Conservation (phyloP, 2,888 invertebrate genomes). For the Halocaridina rubra region DNA sequence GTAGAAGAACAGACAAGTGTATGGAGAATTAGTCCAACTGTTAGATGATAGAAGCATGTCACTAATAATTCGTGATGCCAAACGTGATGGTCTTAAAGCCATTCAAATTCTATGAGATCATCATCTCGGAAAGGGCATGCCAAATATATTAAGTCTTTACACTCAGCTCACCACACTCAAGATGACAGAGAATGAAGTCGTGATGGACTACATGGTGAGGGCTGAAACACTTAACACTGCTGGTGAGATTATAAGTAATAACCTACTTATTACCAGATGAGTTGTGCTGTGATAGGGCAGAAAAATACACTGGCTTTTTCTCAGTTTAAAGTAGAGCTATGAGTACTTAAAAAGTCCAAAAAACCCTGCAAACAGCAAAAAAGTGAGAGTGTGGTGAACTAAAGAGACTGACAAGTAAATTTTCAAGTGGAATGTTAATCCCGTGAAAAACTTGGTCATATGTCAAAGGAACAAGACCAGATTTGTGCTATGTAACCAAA, state of each 20-base stretch:
- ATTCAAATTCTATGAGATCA: too few relatives aligned
- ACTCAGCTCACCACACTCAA: too few relatives aligned
- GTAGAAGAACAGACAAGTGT: too few relatives aligned
- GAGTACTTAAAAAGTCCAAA: neutral
- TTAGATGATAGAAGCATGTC: too few relatives aligned
- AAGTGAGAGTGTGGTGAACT: neutral
- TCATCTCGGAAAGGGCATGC: too few relatives aligned
- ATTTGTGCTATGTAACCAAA: slow-evolving; percentile 10
- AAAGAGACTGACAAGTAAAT: neutral
- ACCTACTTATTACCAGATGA: neutral
- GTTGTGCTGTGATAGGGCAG: neutral
- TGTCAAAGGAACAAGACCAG: neutral
- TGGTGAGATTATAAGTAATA: neutral
- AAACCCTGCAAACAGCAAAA: neutral
- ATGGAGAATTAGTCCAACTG: too few relatives aligned
- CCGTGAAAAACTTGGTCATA: neutral
- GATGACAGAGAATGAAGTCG: too few relatives aligned
- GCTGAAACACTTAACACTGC: too few relatives aligned
- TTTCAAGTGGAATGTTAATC: neutral
- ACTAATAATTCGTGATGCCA: too few relatives aligned
- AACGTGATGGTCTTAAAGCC: too few relatives aligned
- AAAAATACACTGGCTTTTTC: neutral
- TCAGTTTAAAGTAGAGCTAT: neutral
- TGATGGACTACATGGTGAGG: too few relatives aligned
- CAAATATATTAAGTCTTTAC: too few relatives aligned